Conservation (phyloP, 2,888 invertebrate species). For the Salticus scenicus region DNA sequence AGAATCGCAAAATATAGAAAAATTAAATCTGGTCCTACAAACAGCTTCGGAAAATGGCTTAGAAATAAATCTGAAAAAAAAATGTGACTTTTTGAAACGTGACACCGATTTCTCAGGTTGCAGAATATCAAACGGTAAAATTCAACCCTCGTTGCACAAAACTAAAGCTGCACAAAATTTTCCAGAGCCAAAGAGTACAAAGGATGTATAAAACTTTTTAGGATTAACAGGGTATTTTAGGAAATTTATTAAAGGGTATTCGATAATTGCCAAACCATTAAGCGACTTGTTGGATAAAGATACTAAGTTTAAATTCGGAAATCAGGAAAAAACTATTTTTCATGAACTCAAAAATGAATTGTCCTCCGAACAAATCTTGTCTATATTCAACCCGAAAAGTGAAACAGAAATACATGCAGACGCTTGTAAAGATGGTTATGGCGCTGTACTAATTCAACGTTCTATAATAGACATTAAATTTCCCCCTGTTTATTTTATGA, state of each 20-base stretch:
- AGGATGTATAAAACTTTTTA: conserved; percentile 21
- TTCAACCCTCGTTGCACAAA: conserved; percentile 10
- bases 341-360: conserved; percentile 9
- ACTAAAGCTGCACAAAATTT: background rate
- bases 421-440: conserved; percentile 5
- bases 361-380: background rate
- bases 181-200: background rate
- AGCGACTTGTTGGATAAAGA: conserved; percentile 36
- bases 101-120: conserved; percentile 22
- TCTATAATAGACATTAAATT: background rate
- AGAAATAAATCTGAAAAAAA: too few species aligned
- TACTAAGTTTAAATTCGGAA: background rate
- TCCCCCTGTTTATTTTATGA: background rate
- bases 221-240: conserved; percentile 26
- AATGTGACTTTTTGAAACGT: conserved; percentile 22
- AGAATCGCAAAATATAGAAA: too few species aligned
- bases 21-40: too few species aligned
- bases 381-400: conserved; percentile 16
- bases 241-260: conserved; percentile 35
- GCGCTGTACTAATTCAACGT: conserved; percentile 9
- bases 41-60: too few species aligned
- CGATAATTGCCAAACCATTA: conserved; percentile 27
- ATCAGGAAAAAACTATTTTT: background rate
- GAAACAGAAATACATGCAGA: conserved; percentile 30
- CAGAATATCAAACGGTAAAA: conserved; percentile 27